A percentile compares a stretch with the other conserved stretches of the same genome.
phyloP scores from a whole-genome alignment of 2,888 invertebrate genomes.

The Branchellion lobata region DNA sequence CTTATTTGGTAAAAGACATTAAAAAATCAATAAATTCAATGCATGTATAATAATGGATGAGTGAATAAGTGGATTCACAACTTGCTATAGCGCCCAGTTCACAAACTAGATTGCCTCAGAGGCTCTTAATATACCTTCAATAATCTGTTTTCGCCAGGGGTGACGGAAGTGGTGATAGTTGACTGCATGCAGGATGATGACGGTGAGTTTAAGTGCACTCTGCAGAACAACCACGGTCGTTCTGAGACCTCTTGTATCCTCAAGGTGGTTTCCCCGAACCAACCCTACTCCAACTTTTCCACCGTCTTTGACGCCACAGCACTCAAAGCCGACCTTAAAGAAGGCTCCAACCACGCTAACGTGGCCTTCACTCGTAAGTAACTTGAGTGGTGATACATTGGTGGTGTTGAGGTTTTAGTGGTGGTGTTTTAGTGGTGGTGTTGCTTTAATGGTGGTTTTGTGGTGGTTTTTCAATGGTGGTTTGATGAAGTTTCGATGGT shows the following conservation, averaged over 20 bases:
- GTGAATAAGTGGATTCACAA: no score
- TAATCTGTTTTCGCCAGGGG: constrained; percentile 53
- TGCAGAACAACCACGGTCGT: constrained; percentile 69
- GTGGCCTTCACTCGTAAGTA: neutral
- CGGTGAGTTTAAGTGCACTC: constrained; percentile 65
- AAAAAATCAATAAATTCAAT: no score
- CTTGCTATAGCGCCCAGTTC: no score
- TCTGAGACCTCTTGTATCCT: constrained; percentile 69
- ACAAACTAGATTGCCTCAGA: no score
- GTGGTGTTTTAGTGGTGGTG: neutral
- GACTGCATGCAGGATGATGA: constrained; percentile 61
- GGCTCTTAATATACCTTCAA: no score
- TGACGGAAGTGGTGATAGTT: constrained; percentile 58
- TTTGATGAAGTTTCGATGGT: no score
- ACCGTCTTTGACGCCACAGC: constrained; percentile 8
- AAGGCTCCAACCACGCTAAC: neutral
- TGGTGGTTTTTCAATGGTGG: no score
- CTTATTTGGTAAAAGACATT: no score
- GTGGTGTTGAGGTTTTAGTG: neutral
- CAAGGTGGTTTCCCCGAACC: constrained; percentile 38
- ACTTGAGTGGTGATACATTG: neutral
- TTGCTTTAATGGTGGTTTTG: neutral
- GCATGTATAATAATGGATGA: no score
- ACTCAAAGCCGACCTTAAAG: neutral
- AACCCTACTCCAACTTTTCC: constrained; percentile 23